Base-by-base conservation (phyloP, 2,888 invertebrate genomes). In the Drosophila gaucha region DNA sequence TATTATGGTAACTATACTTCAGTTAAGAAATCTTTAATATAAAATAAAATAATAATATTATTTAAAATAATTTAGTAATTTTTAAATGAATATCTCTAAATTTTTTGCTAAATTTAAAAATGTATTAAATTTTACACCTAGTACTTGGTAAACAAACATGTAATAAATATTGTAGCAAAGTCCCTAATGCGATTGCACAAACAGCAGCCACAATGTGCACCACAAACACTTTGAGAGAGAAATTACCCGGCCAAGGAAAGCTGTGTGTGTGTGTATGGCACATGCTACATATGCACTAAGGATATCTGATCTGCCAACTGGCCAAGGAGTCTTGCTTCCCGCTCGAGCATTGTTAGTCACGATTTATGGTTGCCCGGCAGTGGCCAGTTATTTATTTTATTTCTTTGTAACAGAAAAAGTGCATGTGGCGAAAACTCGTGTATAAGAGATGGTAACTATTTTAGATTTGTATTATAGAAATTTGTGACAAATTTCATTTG, bases 111-210 rank as follows among this genome's bases (percentile, higher is more conserved):
- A 18, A 16, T 38, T 26, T 43, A 24, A 46, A 51, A 55, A 74
- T 70, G 52, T 56, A 62, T 56, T 44, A 43, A 49, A 49, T 71
- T 68, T 74, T 52, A 52, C 74, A 71, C 69, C 69, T 70, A 41
- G 33, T 36, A 20, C 24, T 51, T 59, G 67, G 60, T 60, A 70
- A 74, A 72, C 43, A 73, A 59, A 59, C 41, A 50, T 49, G 58
- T 69, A 59, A 73, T 74, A 73, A 74, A 73, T 73, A 56, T 74
- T 74, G 33, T 28, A 74, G 39, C 24, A 70, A 73, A 77, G 58
- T 74, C 74, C 73, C 70, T 64, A 70, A 83, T 77, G 78, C 67
- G 80, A 74, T 74, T 74, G 46, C 77, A 83, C 63, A 70, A 76
- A 62, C 64, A 64, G 31, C 56, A 51, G 56, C 78, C 78, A 43